phyloP scores from a whole-genome alignment of 2,797 vertebrate species.

The Scolopax rusticola region DNA sequence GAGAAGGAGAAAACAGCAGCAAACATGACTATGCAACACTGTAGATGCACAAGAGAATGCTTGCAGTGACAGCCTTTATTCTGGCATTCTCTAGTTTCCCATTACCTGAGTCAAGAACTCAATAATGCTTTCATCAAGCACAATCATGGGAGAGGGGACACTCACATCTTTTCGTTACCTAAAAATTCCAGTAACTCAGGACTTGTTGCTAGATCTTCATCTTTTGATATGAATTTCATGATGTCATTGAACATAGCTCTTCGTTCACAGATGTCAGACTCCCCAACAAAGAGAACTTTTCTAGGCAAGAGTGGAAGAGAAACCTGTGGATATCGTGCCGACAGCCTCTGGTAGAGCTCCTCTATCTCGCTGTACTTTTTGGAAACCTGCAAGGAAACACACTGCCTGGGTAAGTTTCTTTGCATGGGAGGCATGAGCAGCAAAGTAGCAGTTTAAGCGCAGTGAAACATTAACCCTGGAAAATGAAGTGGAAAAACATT shows the following conservation, averaged over 20 bases:
- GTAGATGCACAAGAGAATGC: not conserved
- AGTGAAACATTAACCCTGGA: not conserved
- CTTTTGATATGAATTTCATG: constrained; percentile 81
- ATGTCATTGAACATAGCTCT: constrained; percentile 83
- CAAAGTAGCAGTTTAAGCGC: not conserved
- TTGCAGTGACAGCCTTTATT: not conserved
- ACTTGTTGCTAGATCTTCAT: constrained; percentile 78
- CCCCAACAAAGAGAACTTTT: constrained; percentile 87
- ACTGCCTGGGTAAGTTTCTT: not conserved
- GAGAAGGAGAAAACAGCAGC: not conserved
- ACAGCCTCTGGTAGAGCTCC: constrained; percentile 83
- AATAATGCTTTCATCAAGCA: not conserved
- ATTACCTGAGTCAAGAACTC: not conserved
- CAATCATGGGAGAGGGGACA: not conserved
- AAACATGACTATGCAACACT: not conserved
- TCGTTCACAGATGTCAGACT: constrained; percentile 85
- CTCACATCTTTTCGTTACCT: constrained; percentile 75
- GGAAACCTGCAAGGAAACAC: constrained; percentile 81
- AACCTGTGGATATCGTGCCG: constrained; percentile 70
- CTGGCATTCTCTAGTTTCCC: not conserved
- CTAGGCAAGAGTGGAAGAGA: constrained; percentile 83
- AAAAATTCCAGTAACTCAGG: constrained; percentile 86
- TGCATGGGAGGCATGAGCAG: not conserved
- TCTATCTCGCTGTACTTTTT: constrained; percentile 90
- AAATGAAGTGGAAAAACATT: not conserved